Evolutionary conservation across 2,888 invertebrate species (phyloP), one percentile per base, ranked within the genome.

Genomic region (Diloba caeruleocephala): DNA sequence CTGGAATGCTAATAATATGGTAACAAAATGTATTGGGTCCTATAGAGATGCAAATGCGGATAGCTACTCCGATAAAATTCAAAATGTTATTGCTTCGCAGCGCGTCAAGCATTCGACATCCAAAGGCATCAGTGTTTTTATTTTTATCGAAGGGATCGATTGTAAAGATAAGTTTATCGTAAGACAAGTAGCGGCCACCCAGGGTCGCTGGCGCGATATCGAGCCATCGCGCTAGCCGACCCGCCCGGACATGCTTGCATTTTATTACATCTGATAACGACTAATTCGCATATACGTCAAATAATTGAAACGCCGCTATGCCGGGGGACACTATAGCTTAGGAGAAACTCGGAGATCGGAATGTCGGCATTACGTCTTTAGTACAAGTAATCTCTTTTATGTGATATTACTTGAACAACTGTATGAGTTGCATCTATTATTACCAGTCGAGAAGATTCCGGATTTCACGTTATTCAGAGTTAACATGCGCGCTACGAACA

Each of bases 131-230:
- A 78, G 81, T 80, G 84, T 82, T 85, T 85, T 89, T 89, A 87
- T 89, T 90, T 91, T 91, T 91, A 92, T 92, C 91, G 85, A 76
- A 78, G 85, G 90, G 88, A 91, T 92, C 91, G 92, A 92, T 92
- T 88, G 88, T 90, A 83, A 88, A 92, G 92, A 92, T 92, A 93
- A 91, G 87, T 89, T 86, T 84, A 86, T 88, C 90, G 91, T 91
- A 93, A 93, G 92, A 93, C 92, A 86, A 91, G 93, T 91, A 92
- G 93, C 90, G 92, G 85, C 92, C 93, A 92, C 92, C 92, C 87
- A 85, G 81, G 73, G 74, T 71, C 68, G 64, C 36, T 54, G 33
- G 57, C 70, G 75, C 66, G 72, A 65, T 74, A 74, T 74, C 77
- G 71, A 67, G 61, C 63, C 76, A 74, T 69, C 78, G 75, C 69